phyloP scores from a whole-genome alignment of 2,113 vertebrate species.

The Campylomormyrus numenius region DNA sequence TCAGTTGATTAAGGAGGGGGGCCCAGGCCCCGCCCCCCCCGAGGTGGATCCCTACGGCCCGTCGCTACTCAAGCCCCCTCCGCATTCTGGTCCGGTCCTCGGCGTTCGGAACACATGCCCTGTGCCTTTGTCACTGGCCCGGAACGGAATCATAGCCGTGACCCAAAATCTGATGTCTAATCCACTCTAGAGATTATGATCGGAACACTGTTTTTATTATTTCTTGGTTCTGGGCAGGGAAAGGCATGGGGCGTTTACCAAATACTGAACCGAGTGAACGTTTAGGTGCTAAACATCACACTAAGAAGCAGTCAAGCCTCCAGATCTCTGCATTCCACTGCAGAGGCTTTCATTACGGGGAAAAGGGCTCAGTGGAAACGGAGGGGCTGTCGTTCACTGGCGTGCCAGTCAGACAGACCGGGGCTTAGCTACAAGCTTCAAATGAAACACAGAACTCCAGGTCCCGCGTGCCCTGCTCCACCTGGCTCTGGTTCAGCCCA shows the following conservation, averaged over 20 bases:
- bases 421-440: background rate
- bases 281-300: background rate
- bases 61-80: background rate
- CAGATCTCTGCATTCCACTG: background rate
- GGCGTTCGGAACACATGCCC: background rate
- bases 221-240: background rate
- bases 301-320: background rate
- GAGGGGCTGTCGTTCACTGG: background rate
- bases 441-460: background rate
- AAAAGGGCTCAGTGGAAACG: background rate
- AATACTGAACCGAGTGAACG: background rate
- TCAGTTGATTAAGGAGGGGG: background rate
- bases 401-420: background rate
- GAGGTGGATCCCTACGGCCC: background rate
- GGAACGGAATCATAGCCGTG: background rate
- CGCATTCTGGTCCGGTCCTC: background rate
- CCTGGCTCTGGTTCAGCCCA: background rate
- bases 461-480: background rate
- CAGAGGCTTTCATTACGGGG: background rate
- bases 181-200: background rate
- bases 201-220: background rate
- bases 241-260: background rate
- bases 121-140: background rate
- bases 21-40: background rate
- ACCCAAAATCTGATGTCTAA: constrained; percentile 6